phyloP scores from a whole-genome alignment of 1,140 invertebrate species.

The Pristionchus pacificus region DNA sequence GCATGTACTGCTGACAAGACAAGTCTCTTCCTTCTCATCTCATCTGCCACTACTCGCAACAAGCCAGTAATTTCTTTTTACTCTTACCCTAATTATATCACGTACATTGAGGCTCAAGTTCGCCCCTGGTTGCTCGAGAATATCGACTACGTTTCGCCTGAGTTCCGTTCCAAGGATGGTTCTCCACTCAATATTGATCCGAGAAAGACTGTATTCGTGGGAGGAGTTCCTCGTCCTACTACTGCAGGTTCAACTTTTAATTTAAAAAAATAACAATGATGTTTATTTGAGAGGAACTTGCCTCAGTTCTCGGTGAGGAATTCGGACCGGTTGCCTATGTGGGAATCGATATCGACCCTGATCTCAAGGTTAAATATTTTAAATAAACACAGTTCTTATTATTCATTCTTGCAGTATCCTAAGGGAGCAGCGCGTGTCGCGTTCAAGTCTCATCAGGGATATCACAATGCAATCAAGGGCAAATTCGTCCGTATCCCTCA shows the following conservation, averaged over 20 bases:
- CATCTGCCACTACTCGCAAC: slow-evolving; percentile 96
- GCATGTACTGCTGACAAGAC: slow-evolving; percentile 96
- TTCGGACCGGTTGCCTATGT: slow-evolving; percentile 99
- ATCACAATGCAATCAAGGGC: slow-evolving; percentile 95
- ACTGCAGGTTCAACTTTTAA: slow-evolving; percentile 73
- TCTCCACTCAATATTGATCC: slow-evolving; percentile 95
- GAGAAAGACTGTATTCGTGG: slow-evolving; percentile 97
- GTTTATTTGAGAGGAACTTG: slow-evolving; percentile 89
- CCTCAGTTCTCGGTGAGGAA: slow-evolving; percentile 96
- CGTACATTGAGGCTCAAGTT: background rate
- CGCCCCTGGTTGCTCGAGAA: background rate
- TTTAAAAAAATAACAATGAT: no score
- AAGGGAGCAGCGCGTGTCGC: slow-evolving; percentile 97
- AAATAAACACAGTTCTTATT: background rate
- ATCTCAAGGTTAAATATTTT: slow-evolving; percentile 69
- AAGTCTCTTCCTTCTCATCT: slow-evolving; percentile 94
- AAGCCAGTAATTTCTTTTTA: slow-evolving; percentile 69
- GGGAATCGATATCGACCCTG: slow-evolving; percentile 97
- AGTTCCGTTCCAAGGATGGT: no score
- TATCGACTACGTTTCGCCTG: background rate
- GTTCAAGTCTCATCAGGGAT: slow-evolving; percentile 97
- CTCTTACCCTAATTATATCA: background rate
- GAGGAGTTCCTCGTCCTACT: slow-evolving; percentile 92
- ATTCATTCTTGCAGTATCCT: slow-evolving; percentile 69
- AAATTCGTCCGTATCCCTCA: slow-evolving; percentile 97